Evolutionary conservation across 2,888 invertebrate species (phyloP).

Genomic region (Pantelozetes paolii): DNA sequence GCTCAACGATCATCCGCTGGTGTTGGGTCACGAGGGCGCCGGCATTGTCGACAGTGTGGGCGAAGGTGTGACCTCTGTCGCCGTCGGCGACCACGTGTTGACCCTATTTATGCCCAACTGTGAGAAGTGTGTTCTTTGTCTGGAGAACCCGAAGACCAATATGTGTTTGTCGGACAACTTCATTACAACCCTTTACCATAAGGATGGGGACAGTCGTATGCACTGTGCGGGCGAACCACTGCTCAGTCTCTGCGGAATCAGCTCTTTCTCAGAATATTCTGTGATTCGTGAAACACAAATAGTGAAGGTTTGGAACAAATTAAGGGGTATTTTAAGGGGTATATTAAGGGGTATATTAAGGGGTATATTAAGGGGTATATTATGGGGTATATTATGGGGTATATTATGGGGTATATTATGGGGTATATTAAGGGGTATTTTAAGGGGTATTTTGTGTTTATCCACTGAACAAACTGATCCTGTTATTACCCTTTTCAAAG

Average conservation of each 20-base stretch:
- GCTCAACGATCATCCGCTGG: slow-evolving; percentile 1
- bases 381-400: too few relatives aligned
- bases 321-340: too few relatives aligned
- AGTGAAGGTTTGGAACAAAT: slow-evolving; percentile 3
- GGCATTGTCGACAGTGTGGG: slow-evolving; percentile 35
- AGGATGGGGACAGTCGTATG: neutral
- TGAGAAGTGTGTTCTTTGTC: slow-evolving; percentile 57
- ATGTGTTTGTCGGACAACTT: slow-evolving; percentile 51
- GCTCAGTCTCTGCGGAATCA: neutral
- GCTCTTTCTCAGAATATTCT: slow-evolving; percentile 25
- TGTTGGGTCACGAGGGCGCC: slow-evolving; percentile 37
- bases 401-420: too few relatives aligned
- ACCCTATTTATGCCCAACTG: slow-evolving; percentile 58
- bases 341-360: too few relatives aligned
- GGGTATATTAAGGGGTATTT: too few relatives aligned
- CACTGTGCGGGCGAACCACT: neutral
- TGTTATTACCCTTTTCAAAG: too few relatives aligned
- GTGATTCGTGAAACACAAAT: slow-evolving; percentile 18
- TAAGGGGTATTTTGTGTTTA: too few relatives aligned
- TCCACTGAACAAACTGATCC: too few relatives aligned
- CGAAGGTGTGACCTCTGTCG: neutral
- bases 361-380: too few relatives aligned
- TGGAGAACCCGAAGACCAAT: slow-evolving; percentile 56
- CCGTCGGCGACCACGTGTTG: slow-evolving; percentile 56
- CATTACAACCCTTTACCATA: neutral